These are phyloP conservation scores for Carabus problematicus DNA, from an alignment of 2,888 invertebrate genomes.

Conservation along the genomic window DNA sequence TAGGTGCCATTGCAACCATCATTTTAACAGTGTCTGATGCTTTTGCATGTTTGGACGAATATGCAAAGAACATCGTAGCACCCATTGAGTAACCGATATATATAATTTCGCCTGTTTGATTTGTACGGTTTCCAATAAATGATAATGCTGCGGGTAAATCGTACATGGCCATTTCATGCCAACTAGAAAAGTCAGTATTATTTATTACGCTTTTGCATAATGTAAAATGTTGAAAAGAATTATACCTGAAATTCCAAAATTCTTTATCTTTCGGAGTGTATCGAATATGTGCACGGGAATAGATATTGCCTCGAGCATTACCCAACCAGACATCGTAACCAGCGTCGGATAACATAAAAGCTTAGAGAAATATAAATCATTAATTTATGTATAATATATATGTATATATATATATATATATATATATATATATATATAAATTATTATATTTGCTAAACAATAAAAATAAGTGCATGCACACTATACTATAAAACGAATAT, in stretches of 20 bases:
- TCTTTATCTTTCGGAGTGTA: conserved; percentile 63
- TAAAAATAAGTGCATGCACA: too few species aligned
- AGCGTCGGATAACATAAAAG: conserved; percentile 70
- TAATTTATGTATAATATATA: too few species aligned
- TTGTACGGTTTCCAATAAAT: conserved; percentile 65
- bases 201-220: neutral
- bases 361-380: conserved; percentile 58
- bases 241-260: conserved; percentile 73
- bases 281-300: conserved; percentile 70
- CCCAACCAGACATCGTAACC: conserved; percentile 86
- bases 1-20: conserved; percentile 74
- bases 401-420: too few species aligned
- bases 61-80: conserved; percentile 75
- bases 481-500: too few species aligned
- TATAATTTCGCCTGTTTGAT: conserved; percentile 62
- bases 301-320: conserved; percentile 83
- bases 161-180: conserved; percentile 86
- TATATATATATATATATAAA: too few species aligned
- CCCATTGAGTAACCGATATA: conserved; percentile 95
- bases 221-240: neutral
- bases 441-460: too few species aligned
- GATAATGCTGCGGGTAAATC: conserved; percentile 89
- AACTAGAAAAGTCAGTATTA: conserved; percentile 63
- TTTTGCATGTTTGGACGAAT: conserved; percentile 72
- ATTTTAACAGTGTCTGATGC: conserved; percentile 70